These are phyloP conservation scores for Philantomba maxwellii DNA, from an alignment of 2,113 vertebrate genomes.

Conservation along the genomic window DNA sequence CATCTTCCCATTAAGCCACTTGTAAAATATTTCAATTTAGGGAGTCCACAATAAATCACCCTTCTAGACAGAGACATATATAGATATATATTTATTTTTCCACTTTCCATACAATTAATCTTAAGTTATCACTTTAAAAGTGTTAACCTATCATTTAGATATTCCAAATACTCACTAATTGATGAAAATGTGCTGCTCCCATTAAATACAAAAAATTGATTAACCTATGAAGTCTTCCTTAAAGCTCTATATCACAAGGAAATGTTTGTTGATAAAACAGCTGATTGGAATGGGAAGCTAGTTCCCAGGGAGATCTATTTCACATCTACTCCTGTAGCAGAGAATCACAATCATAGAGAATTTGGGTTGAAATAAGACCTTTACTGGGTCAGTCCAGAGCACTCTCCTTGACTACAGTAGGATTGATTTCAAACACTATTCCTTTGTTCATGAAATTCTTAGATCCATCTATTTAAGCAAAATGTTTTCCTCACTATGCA, in stretches of 20 bases:
- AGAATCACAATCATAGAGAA: constrained; percentile 26
- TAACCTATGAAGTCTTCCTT: neutral
- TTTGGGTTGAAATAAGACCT: constrained; percentile 51
- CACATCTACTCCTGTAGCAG: neutral
- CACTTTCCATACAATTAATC: neutral
- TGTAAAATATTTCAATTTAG: constrained; percentile 59
- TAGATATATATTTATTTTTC: neutral
- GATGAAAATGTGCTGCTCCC: neutral
- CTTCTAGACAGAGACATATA: neutral
- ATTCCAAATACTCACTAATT: neutral
- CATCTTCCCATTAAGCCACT: constrained; percentile 67
- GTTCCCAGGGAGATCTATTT: constrained; percentile 60
- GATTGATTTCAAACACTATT: constrained; percentile 15
- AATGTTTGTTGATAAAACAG: constrained; percentile 8
- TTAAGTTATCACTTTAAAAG: constrained; percentile 44
- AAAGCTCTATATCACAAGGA: constrained; percentile 11
- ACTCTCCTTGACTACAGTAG: neutral
- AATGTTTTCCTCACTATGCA: neutral
- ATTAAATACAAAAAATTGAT: neutral
- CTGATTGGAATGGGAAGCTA: neutral
- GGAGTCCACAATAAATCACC: constrained; percentile 55
- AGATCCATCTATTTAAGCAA: constrained; percentile 8
- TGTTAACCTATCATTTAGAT: neutral
- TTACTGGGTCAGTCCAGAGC: neutral
- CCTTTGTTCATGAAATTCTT: constrained; percentile 36